Evolutionary conservation across 1,140 invertebrate species (phyloP), one percentile per base, ranked within the genome.

Genomic region (Dreissena polymorpha): DNA sequence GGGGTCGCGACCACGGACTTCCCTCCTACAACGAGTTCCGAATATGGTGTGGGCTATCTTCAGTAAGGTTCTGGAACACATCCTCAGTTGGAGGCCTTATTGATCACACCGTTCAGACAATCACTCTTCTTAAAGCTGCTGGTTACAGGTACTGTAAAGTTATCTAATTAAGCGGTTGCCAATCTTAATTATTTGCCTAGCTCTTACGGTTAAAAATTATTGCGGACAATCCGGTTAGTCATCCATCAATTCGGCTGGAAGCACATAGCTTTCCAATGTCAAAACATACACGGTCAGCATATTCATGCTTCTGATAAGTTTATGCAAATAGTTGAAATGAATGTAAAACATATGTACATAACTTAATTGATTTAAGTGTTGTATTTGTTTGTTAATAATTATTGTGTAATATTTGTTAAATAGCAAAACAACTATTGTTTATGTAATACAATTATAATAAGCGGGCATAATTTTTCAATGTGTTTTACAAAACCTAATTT

Each of bases 1-100:
- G 98, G 87, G 96, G 96, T 0, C 93, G 98, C 86, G 98, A 99
- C 92, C 98, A 99, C 90, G 98, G 95, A 10, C 94, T 99, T 50
- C 97, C 97, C 0, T 95, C 96, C 1, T 99, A 99, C 87, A 95
- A 96, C 57, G 95, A 96, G 77, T 99, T 96, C 94, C 93, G 98
- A 18, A 93, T 95, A 88, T 95, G 95, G 75, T 99, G 98, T 90
- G 97, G 97, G 88, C 95, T 99, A 10, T 10, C 29, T 5, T 18
- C 21, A 49, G 14, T 57, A 50, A 60, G 10, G 16, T 21, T 10
- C 2, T 39, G 21, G 29, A 13, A 27, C 23, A n/a, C 5, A n/a
- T n/a, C n/a, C 13, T 67, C 23, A n/a, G 13, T 10, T 7, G 5
- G 64, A 27, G 23, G 21, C 2, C 13, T 27, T 14, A 5, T 27